Conservation (phyloP, 2,888 invertebrate genomes). For the Melanostoma scalare region DNA sequence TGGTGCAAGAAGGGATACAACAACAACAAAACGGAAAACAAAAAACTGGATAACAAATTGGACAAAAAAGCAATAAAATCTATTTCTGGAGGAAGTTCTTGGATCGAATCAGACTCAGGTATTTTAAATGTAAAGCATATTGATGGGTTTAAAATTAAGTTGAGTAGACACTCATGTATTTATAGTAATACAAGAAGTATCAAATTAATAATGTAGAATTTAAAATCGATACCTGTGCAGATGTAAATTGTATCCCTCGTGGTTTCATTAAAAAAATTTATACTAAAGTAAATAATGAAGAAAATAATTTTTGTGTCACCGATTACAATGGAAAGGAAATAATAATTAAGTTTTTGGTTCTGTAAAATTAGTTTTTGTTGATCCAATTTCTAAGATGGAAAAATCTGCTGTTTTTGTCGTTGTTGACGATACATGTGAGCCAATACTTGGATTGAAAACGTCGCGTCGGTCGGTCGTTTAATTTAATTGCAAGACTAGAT, state of each 20-base stretch:
- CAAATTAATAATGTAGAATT: background rate
- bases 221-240: no score
- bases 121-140: no score
- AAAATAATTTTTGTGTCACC: slow-evolving; percentile 49
- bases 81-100: no score
- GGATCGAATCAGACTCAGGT: no score
- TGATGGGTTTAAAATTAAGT: no score
- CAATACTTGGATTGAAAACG: slow-evolving; percentile 34
- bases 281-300: slow-evolving; percentile 10
- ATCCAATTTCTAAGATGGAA: slow-evolving; percentile 28
- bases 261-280: slow-evolving; percentile 31
- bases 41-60: no score
- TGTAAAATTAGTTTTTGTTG: no score
- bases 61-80: no score
- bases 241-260: slow-evolving; percentile 40
- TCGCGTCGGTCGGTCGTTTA: slow-evolving; percentile 31
- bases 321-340: slow-evolving; percentile 68
- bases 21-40: no score
- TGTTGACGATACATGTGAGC: slow-evolving; percentile 30
- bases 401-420: slow-evolving; percentile 40
- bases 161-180: no score
- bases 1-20: no score
- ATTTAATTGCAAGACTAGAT: slow-evolving; percentile 40
- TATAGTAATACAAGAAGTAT: no score
- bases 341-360: slow-evolving; percentile 33